Evolutionary conservation across 1,140 invertebrate genomes (phyloP).

Genomic region (Chrysopa pallens): DNA sequence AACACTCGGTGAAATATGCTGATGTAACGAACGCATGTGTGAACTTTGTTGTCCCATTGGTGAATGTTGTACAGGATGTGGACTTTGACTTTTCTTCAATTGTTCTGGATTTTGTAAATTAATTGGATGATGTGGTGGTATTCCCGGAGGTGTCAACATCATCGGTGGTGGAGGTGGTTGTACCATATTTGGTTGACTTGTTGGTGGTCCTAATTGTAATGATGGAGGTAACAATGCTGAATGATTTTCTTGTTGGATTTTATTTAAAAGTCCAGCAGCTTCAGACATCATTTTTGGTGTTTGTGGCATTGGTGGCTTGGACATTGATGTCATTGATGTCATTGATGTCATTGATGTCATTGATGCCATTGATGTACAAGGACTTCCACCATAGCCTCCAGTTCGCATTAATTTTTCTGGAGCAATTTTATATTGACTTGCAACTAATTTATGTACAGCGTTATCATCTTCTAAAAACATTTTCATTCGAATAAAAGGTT

Average conservation of each 20-base stretch:
- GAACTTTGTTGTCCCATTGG: slow-evolving; percentile 40
- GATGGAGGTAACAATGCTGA: slow-evolving; percentile 27
- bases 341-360: no score
- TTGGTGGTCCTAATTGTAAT: slow-evolving; percentile 28
- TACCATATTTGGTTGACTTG: slow-evolving; percentile 8
- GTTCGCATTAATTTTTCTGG: slow-evolving; percentile 91
- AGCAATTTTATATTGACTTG: slow-evolving; percentile 93
- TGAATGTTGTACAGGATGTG: slow-evolving; percentile 30
- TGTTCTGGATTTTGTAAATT: slow-evolving; percentile 31
- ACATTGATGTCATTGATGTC: slow-evolving; percentile 45
- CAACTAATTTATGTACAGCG: slow-evolving; percentile 88
- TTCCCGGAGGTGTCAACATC: slow-evolving; percentile 39
- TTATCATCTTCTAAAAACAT: slow-evolving; percentile 96
- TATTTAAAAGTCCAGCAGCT: slow-evolving; percentile 47
- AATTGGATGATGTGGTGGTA: slow-evolving; percentile 42
- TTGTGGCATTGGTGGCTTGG: slow-evolving; percentile 56
- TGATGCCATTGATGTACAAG: slow-evolving; percentile 49
- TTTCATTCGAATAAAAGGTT: slow-evolving; percentile 96
- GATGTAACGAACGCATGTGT: slow-evolving; percentile 48
- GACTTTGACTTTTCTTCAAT: slow-evolving; percentile 31
- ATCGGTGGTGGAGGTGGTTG: slow-evolving; percentile 33
- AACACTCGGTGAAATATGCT: slow-evolving; percentile 69
- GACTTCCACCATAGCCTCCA: slow-evolving; percentile 71
- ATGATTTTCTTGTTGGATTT: slow-evolving; percentile 49
- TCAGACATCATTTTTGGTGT: slow-evolving; percentile 55